Percentiles rank a stretch among this genome's conserved stretches.
Conservation (phyloP, 1,140 invertebrate genomes). For the Pomacea maculata region DNA sequence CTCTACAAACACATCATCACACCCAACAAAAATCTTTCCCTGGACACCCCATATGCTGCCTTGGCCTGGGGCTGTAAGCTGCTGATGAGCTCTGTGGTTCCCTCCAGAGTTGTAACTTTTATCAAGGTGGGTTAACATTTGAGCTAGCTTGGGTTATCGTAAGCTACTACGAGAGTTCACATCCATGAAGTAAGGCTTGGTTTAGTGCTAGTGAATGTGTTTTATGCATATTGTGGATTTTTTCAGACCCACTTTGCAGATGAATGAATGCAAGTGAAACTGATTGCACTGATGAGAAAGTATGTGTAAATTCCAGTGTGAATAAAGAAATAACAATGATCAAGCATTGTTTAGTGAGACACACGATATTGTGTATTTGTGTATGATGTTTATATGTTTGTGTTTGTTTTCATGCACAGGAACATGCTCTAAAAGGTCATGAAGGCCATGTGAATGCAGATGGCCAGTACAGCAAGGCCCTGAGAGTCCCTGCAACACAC, state of each 20-base stretch:
- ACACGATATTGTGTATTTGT: too few species aligned
- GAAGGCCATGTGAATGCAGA: conserved; percentile 31
- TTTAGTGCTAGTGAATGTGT: not conserved
- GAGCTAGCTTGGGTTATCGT: not conserved
- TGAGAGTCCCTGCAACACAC: conserved; percentile 21
- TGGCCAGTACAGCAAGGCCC: conserved; percentile 25
- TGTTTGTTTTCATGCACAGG: conserved; percentile 14
- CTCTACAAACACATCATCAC: conserved; percentile 84
- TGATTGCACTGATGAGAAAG: not conserved
- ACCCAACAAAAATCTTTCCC: conserved; percentile 69
- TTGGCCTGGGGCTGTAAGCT: conserved; percentile 42
- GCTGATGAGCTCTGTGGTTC: conserved; percentile 27
- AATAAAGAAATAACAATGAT: too few species aligned
- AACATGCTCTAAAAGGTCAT: conserved; percentile 19
- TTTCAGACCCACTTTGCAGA: not conserved
- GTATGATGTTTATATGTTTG: too few species aligned
- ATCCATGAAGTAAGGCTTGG: not conserved
- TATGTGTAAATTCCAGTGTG: too few species aligned
- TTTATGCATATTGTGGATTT: not conserved
- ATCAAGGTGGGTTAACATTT: conserved; percentile 31
- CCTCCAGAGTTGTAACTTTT: conserved; percentile 19
- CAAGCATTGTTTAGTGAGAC: too few species aligned
- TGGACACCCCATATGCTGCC: conserved; percentile 36
- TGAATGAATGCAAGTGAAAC: not conserved
- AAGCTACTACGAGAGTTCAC: not conserved